Percentiles rank a stretch among this genome's conserved stretches.
phyloP scores from a whole-genome alignment of 2,888 invertebrate genomes.

The Sphecodes monilicornis region DNA sequence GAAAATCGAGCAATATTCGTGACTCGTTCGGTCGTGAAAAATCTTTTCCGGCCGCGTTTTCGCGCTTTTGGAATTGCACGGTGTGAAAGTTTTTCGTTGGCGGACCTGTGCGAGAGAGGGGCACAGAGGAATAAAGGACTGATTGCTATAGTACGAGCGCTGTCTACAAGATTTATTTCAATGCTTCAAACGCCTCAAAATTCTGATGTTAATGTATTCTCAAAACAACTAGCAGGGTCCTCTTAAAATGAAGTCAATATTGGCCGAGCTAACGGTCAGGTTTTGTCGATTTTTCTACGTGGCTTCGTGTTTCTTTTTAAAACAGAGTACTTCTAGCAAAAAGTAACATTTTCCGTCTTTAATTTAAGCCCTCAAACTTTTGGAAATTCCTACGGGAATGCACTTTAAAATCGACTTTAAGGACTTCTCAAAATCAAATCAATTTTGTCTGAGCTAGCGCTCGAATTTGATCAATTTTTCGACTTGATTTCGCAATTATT shows the following conservation, averaged over 20 bases:
- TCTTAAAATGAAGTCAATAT: too few relatives aligned
- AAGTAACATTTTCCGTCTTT: too few relatives aligned
- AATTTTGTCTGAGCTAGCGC: not conserved
- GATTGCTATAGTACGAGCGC: not conserved
- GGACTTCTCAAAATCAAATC: not conserved
- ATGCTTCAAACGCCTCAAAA: too few relatives aligned
- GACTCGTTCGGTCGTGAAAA: not conserved
- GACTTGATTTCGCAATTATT: not conserved
- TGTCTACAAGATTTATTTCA: too few relatives aligned
- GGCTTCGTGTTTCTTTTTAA: too few relatives aligned
- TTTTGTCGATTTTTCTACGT: too few relatives aligned
- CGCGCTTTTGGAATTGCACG: not conserved
- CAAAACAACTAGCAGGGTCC: too few relatives aligned
- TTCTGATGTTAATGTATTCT: too few relatives aligned
- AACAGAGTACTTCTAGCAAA: too few relatives aligned
- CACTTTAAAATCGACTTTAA: not conserved
- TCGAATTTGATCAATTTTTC: not conserved
- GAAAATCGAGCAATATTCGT: not conserved
- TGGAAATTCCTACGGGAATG: not conserved
- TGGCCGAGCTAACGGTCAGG: too few relatives aligned
- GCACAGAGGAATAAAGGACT: not conserved
- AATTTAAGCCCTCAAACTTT: not conserved
- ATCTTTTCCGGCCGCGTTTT: conserved; percentile 2
- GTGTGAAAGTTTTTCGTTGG: not conserved
- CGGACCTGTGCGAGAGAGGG: not conserved